Base-by-base conservation (phyloP, 2,113 vertebrate genomes). In the Nothoprocta pentlandii region DNA sequence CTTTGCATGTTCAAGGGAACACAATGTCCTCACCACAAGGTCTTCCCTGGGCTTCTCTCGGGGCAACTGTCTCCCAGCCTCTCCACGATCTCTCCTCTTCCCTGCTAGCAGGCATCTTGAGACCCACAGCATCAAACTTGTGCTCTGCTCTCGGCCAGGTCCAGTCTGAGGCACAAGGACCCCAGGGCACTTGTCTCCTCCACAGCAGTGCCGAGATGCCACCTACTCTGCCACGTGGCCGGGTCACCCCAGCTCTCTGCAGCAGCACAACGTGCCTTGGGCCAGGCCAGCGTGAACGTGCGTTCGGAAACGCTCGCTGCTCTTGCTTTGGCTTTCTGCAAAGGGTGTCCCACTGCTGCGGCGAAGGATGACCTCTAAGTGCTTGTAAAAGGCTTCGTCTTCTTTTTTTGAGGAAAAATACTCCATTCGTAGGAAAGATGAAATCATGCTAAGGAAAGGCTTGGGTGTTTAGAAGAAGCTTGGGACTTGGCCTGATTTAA, bases 261-360 rank as follows among this genome's bases (percentile, higher is more conserved):
- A 2, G 0, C 19, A 64, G 73, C 51, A 61, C 28, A 61, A 68
- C 61, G 53, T 69, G 47, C 47, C 67, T 16, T 16, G 28, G 32
- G 32, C 42, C 75, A 42, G 86, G 75, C 46, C 21, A 49, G 63
- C 36, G 47, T 42, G 61, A 46, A 78, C 67, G 21, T 77, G 36
- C 76, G 80, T 93, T 80, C 80, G 77, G 80, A 94, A 95, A 93
- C 77, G 74, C 80, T 78, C 85, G 44, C 95, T 92, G 56, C 44
- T 90, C 85, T 93, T 92, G 75, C 83, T 93, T 95, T 61, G 88
- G 53, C 54, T 32, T 32, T 58, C 54, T 32, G 54, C 54, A 58
- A 58, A 58, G 28, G 28, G 16, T 58, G 54, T 28, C 59, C 21
- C 66, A 86, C 56, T 56, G 83, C 46, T 75, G 42, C 53, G 64